phyloP scores from a whole-genome alignment of 1,140 invertebrate genomes.

The Bactericera cockerelli region DNA sequence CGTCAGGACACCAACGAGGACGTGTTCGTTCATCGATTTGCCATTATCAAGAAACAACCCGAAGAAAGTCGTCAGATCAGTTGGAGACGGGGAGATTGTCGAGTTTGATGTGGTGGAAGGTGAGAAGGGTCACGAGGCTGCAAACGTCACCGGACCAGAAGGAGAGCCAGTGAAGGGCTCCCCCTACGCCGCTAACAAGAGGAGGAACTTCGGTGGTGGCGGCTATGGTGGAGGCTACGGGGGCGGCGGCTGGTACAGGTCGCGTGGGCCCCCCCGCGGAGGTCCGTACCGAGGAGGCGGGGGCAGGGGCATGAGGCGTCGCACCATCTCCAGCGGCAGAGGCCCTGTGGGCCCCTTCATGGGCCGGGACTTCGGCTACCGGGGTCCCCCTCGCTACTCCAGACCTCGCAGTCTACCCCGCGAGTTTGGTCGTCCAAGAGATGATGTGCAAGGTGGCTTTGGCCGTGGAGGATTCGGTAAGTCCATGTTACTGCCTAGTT shows the following conservation, averaged over 20 bases:
- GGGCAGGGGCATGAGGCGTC: neutral
- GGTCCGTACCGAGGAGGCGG: neutral
- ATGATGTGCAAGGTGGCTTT: neutral
- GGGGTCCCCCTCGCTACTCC: neutral
- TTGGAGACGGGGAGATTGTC: constrained; percentile 95
- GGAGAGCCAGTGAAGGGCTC: constrained; percentile 87
- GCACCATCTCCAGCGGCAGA: neutral
- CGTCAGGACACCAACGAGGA: constrained; percentile 23
- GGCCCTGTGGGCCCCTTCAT: neutral
- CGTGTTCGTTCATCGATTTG: constrained; percentile 40
- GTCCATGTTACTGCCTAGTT: too few species aligned
- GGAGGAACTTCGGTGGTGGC: constrained; percentile 34
- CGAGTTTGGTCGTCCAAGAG: neutral
- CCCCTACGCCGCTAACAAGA: constrained; percentile 87
- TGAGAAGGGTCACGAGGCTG: constrained; percentile 95
- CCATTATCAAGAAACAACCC: constrained; percentile 96
- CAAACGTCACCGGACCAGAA: constrained; percentile 88
- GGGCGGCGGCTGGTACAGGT: constrained; percentile 20
- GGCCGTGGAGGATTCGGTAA: constrained; percentile 1
- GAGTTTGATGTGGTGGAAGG: constrained; percentile 99
- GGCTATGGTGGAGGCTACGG: constrained; percentile 27
- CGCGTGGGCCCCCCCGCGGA: constrained; percentile 19
- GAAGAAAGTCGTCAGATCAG: constrained; percentile 90
- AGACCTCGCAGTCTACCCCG: constrained; percentile 5
- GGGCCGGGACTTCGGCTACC: neutral